Percentiles rank a stretch among this genome's conserved stretches.
Conservation (phyloP, 1,140 invertebrate species). For the Sinonovacula constricta region DNA sequence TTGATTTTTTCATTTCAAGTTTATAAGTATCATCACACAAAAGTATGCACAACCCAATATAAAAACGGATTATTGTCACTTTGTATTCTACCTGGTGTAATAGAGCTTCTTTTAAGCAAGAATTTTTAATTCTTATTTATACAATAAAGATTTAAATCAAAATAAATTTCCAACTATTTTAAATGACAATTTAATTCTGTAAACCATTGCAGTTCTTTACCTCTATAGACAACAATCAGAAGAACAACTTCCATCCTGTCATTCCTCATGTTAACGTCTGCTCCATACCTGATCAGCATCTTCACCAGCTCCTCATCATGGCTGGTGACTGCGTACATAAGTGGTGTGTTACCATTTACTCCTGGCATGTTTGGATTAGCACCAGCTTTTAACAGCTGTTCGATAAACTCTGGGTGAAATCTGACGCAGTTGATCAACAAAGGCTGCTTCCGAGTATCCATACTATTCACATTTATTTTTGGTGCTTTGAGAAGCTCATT, state of each 20-base stretch:
- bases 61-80: too few relatives aligned
- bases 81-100: too few relatives aligned
- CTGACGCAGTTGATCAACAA: slow-evolving; percentile 31
- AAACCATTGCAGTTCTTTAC: too few relatives aligned
- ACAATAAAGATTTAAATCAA: too few relatives aligned
- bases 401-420: slow-evolving; percentile 13
- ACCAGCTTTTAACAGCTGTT: slow-evolving; percentile 23
- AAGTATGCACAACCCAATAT: too few relatives aligned
- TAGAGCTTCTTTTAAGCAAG: too few relatives aligned
- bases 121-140: too few relatives aligned
- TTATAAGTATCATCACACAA: too few relatives aligned
- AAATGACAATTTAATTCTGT: too few relatives aligned
- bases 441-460: background rate
- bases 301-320: slow-evolving; percentile 47
- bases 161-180: too few relatives aligned
- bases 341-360: slow-evolving; percentile 36
- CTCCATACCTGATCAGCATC: slow-evolving; percentile 56
- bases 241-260: slow-evolving; percentile 55
- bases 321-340: slow-evolving; percentile 59
- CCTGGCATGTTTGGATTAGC: slow-evolving; percentile 55
- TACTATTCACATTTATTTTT: slow-evolving; percentile 17
- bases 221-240: slow-evolving; percentile 69
- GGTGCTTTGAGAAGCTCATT: background rate
- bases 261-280: slow-evolving; percentile 58
- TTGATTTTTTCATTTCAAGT: too few relatives aligned